Evolutionary conservation across 1,140 invertebrate genomes (phyloP).

Genomic region (Dinoponera quadriceps): DNA sequence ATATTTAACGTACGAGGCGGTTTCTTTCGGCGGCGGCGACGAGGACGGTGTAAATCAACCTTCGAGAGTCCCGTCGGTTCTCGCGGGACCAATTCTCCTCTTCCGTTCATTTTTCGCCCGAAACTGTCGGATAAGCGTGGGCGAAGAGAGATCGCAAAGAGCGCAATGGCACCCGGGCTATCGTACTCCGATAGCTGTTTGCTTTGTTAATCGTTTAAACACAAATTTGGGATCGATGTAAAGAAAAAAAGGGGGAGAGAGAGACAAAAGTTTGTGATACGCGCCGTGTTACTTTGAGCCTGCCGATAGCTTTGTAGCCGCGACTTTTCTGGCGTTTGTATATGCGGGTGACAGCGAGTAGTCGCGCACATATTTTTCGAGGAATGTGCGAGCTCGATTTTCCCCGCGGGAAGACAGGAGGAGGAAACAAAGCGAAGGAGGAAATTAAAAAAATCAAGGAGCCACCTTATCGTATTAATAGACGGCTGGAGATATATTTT

Average conservation of each 20-base stretch:
- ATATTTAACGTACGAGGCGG: conserved; percentile 33
- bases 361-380: no score
- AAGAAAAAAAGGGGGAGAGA: background rate
- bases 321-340: no score
- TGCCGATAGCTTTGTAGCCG: background rate
- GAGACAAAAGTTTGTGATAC: background rate
- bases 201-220: no score
- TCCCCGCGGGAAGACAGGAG: no score
- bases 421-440: no score
- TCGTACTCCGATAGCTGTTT: background rate
- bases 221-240: no score
- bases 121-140: background rate
- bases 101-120: background rate
- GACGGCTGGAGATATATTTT: no score
- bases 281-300: background rate
- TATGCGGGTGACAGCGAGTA: no score
- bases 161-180: no score
- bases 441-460: no score
- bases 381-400: no score
- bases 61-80: background rate
- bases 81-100: background rate
- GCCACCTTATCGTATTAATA: no score
- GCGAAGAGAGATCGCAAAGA: background rate
- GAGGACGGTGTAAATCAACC: conserved; percentile 22
- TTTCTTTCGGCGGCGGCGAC: conserved; percentile 10